phyloP scores from a whole-genome alignment of 2,113 vertebrate species.

The Oceanodroma tethys region DNA sequence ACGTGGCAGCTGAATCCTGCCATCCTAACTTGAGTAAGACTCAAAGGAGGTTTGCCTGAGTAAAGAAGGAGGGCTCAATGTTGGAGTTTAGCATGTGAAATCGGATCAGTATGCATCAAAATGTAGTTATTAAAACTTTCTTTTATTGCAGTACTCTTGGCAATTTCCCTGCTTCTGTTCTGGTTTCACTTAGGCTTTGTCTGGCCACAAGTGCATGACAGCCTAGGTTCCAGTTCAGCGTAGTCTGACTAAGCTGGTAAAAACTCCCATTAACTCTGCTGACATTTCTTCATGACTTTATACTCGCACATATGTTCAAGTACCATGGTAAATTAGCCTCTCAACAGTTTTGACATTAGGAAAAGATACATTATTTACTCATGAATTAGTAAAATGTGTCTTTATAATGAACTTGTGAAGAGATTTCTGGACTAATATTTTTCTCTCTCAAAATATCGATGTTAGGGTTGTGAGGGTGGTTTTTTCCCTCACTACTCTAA shows the following conservation, averaged over 20 bases:
- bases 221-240: constrained; percentile 1
- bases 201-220: constrained; percentile 38
- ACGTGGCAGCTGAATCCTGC: neutral
- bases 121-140: constrained; percentile 18
- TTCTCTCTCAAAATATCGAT: neutral
- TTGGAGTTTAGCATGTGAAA: neutral
- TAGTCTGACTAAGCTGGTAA: constrained; percentile 23
- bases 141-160: constrained; percentile 33
- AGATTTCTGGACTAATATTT: neutral
- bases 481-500: neutral
- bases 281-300: neutral
- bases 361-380: neutral
- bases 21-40: neutral
- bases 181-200: constrained; percentile 57
- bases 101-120: constrained; percentile 2
- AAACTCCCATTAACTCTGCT: constrained; percentile 7
- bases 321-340: neutral
- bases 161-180: constrained; percentile 41
- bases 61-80: neutral
- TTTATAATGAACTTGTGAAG: neutral
- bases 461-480: neutral
- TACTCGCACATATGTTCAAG: neutral
- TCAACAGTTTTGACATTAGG: neutral
- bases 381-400: neutral
- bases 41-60: neutral